Percentiles rank a stretch among this genome's conserved stretches.
Evolutionary conservation across 2,113 vertebrate species (phyloP).

Genomic region (Oxyura jamaicensis): DNA sequence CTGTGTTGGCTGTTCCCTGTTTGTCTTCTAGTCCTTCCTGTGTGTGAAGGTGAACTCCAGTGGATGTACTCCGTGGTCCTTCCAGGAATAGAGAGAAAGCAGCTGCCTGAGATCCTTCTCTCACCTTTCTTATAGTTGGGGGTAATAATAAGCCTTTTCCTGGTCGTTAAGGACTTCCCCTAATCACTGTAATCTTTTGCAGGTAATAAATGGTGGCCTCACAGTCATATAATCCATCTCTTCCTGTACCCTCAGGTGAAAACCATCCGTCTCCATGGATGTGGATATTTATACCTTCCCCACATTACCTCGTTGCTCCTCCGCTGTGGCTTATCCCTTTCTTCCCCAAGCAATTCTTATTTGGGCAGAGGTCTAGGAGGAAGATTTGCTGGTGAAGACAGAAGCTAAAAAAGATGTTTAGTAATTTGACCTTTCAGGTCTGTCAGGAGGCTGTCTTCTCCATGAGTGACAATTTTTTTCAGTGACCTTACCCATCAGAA

Average conservation of each 20-base stretch:
- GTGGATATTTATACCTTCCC: not conserved
- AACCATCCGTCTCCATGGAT: not conserved
- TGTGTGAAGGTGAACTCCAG: not conserved
- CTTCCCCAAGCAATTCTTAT: not conserved
- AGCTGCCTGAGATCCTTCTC: not conserved
- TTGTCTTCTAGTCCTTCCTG: not conserved
- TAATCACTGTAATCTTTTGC: not conserved
- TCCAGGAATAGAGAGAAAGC: not conserved
- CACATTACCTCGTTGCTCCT: not conserved
- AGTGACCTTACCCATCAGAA: not conserved
- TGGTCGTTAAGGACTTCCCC: not conserved
- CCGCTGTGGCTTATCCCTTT: not conserved
- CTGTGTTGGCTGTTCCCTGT: not conserved
- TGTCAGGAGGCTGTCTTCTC: not conserved
- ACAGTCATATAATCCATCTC: not conserved
- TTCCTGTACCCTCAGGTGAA: not conserved
- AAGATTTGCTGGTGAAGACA: conserved; percentile 7
- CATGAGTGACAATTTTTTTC: not conserved
- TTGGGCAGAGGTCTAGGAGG: not conserved
- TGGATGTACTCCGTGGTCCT: not conserved
- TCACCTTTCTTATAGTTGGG: not conserved
- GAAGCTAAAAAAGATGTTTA: not conserved
- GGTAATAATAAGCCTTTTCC: not conserved
- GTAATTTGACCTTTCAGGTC: not conserved
- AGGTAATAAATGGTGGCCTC: not conserved